Base-by-base conservation (phyloP, 1,140 invertebrate genomes). In the Eueides isabella region DNA sequence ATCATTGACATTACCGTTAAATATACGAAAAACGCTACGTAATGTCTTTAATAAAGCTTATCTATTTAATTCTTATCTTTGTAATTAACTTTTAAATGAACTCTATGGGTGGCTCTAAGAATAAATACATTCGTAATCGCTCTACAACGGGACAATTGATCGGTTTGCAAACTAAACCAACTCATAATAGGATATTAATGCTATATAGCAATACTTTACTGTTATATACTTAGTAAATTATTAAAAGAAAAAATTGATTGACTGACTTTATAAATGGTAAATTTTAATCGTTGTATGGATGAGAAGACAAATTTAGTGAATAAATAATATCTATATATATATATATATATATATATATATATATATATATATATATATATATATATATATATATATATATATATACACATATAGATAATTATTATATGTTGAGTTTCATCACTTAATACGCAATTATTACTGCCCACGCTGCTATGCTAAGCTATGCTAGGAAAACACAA, bases 81-180 rank as follows among this genome's bases (percentile, higher is more conserved):
- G 61, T 72, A 72, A 72, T 72, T 72, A 72, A 66, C 71, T 74
- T 75, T 78, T 66, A 75, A 78, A 76, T 74, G 63, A 76, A 66
- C 73, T 78, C 79, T 80, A 80, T 80, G 76, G 79, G 79, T 80
- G 76, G 78, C 48, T 67, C 31, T 33, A 35, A 78, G 12, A 67
- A 72, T 73, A 80, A 80, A 71, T 64, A 61, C 35, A 33, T 31
- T 41, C 64, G 61, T 66, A 66, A 72, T 72, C 19, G 29, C 63
- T 66, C 19, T 66, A 66, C 29, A 66, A 72, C 66, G 65, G 66
- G 70, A 69, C 70, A 65, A 76, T 76, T 33, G 70, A 66, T 66
- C 26, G 61, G 61, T 62, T 70, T 70, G 55, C 61, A 31, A 70
- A 62, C 68, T 61, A 70, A 70, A 63, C 41, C 23, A 62, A 62